Conservation (phyloP, 2,888 invertebrate genomes). For the Magallana nippona region DNA sequence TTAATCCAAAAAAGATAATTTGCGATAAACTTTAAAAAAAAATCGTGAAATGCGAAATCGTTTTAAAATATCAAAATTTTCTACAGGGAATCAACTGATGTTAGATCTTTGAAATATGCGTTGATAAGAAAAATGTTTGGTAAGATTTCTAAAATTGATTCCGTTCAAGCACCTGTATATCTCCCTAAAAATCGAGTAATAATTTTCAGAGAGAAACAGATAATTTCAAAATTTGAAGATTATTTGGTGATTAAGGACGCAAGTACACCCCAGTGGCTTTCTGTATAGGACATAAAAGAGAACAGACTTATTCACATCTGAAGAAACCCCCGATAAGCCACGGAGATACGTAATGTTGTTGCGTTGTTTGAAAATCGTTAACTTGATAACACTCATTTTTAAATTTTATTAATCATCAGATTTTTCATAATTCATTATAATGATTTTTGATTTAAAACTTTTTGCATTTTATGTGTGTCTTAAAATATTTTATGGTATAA, state of each 20-base stretch:
- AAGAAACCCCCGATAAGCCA: slow-evolving; percentile 3
- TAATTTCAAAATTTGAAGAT: slow-evolving; percentile 35
- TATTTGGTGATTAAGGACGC: slow-evolving; percentile 32
- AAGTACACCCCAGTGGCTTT: slow-evolving; percentile 32
- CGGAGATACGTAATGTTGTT: background rate
- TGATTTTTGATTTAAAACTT: too few species aligned
- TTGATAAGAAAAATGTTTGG: slow-evolving; percentile 37
- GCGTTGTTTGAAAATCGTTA: slow-evolving; percentile 22
- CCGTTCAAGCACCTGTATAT: slow-evolving; percentile 41
- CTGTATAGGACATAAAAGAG: slow-evolving; percentile 8
- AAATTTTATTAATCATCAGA: background rate
- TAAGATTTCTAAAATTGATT: slow-evolving; percentile 37
- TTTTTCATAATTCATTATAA: background rate
- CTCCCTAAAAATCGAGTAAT: slow-evolving; percentile 35
- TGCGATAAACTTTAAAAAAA: slow-evolving; percentile 41
- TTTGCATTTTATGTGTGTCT: too few species aligned
- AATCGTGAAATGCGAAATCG: slow-evolving; percentile 43
- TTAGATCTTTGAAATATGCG: slow-evolving; percentile 31
- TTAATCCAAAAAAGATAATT: slow-evolving; percentile 35
- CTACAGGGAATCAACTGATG: slow-evolving; percentile 33
- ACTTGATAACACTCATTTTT: background rate
- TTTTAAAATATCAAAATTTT: slow-evolving; percentile 41
- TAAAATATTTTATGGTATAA: too few species aligned
- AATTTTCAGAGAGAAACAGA: slow-evolving; percentile 27
- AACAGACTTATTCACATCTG: slow-evolving; percentile 13